Conservation (phyloP, 2,888 invertebrate species). For the Pherbina coryleti region DNA sequence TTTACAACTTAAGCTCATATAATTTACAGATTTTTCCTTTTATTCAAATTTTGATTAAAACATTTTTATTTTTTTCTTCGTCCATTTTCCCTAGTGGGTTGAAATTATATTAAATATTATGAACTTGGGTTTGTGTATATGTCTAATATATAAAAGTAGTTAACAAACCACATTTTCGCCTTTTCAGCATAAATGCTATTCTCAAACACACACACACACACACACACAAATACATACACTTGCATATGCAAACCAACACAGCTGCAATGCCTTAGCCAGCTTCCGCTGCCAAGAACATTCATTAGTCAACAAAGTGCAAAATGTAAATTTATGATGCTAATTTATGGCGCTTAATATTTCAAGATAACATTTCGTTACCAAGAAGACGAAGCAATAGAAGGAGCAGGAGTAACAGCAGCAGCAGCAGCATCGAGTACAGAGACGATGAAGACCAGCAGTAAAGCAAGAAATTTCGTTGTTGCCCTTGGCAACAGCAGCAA, state of each 20-base stretch:
- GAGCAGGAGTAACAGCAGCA: background rate
- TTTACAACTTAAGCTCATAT: no score
- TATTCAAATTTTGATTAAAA: no score
- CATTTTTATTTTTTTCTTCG: background rate
- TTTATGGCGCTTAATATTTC: slow-evolving; percentile 60
- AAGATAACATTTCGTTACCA: slow-evolving; percentile 29
- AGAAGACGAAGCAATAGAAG: slow-evolving; percentile 5
- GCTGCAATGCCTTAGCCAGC: background rate
- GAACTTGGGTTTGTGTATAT: background rate
- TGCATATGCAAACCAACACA: background rate
- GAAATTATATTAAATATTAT: no score
- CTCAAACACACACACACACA: background rate
- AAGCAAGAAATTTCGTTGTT: background rate
- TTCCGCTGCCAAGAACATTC: slow-evolving; percentile 35
- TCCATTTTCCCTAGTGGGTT: background rate
- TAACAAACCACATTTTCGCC: slow-evolving; percentile 21
- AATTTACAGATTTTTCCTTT: no score
- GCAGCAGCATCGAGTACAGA: slow-evolving; percentile 1
- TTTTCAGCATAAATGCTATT: background rate
- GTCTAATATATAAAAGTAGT: background rate
- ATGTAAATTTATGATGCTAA: slow-evolving; percentile 63
- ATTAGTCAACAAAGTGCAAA: slow-evolving; percentile 54
- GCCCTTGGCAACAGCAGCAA: background rate
- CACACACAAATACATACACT: background rate
- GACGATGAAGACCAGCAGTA: background rate